Evolutionary conservation across 23 tunicate genomes (phyloP).

Genomic region (Oikopleura vanhoeffeni): DNA sequence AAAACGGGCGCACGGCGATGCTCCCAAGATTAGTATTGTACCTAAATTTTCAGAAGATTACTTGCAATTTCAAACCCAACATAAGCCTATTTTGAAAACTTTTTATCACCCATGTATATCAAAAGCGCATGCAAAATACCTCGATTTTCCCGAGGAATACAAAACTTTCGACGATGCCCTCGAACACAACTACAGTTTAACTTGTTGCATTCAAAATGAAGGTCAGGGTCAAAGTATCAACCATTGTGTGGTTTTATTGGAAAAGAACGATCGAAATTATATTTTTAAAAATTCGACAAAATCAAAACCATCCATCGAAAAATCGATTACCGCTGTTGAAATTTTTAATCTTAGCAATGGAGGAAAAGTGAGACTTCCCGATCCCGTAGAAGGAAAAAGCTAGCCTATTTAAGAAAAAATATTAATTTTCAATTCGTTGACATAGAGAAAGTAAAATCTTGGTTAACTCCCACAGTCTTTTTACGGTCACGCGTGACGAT

Average conservation of each 20-base stretch:
- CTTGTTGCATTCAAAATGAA: neutral
- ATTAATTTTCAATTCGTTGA: no score
- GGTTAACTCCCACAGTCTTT: no score
- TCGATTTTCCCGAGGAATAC: neutral
- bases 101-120: neutral
- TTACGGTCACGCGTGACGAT: no score
- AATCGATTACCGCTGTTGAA: neutral
- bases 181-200: neutral
- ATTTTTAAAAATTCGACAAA: neutral
- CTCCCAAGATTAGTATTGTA: no score
- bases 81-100: neutral
- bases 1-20: no score
- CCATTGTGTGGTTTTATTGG: neutral
- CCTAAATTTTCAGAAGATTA: no score
- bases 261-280: neutral
- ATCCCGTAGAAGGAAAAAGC: neutral
- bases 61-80: no score
- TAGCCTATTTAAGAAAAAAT: no score
- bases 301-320: neutral
- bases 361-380: neutral
- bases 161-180: neutral
- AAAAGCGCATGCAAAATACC: neutral
- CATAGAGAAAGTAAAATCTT: no score
- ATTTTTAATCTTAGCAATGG: neutral
- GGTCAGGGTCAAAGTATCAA: neutral